Conservation (phyloP, 2,113 vertebrate genomes). For the Ailuropoda melanoleuca region DNA sequence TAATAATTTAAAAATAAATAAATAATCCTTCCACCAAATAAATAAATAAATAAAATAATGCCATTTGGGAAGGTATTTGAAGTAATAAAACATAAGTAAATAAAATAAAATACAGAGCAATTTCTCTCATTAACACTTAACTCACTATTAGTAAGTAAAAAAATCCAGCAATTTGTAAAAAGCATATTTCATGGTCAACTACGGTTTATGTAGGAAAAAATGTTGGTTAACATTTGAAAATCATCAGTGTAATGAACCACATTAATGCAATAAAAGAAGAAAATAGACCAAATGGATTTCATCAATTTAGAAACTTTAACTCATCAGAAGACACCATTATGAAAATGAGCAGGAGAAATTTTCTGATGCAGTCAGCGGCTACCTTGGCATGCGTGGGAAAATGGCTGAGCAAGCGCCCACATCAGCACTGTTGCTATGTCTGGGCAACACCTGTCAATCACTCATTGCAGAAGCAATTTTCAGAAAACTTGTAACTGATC, state of each 20-base stretch:
- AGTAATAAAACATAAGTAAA: too few relatives aligned
- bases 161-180: background rate
- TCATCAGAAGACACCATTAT: background rate
- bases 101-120: background rate
- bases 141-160: background rate
- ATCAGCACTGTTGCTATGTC: slow-evolving; percentile 93
- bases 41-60: too few relatives aligned
- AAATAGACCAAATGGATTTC: background rate
- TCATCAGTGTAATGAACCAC: background rate
- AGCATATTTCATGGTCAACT: background rate
- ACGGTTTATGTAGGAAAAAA: background rate
- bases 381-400: background rate
- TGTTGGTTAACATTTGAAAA: background rate
- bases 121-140: background rate
- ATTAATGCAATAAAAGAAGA: background rate
- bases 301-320: background rate
- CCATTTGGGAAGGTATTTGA: too few relatives aligned
- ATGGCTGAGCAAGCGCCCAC: slow-evolving; percentile 86
- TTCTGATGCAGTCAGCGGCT: fast-evolving
- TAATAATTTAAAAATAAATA: too few relatives aligned
- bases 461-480: background rate
- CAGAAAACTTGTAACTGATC: background rate
- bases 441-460: slow-evolving; percentile 83
- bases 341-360: background rate
- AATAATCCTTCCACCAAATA: too few relatives aligned